Evolutionary conservation across 2,113 vertebrate genomes (phyloP).

Genomic region (Spea bombifrons): DNA sequence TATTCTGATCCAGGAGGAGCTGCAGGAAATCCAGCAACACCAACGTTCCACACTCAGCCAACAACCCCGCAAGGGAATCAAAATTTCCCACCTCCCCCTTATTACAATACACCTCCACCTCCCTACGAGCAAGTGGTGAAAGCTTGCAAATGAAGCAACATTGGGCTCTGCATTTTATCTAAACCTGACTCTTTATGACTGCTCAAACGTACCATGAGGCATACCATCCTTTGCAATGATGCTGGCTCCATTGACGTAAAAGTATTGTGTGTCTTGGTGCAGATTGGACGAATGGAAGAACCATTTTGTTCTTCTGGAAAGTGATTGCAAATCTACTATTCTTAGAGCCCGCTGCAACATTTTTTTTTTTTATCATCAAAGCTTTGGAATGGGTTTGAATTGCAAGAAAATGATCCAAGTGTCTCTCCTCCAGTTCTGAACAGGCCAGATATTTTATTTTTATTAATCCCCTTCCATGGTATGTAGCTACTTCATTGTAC

Average conservation of each 20-base stretch:
- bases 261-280: slow-evolving; percentile 48
- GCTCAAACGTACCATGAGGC: slow-evolving; percentile 40
- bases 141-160: slow-evolving; percentile 73
- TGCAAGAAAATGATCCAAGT: background rate
- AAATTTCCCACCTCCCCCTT: slow-evolving; percentile 85
- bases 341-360: slow-evolving; percentile 6
- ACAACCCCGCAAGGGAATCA: slow-evolving; percentile 76
- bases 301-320: slow-evolving; percentile 40
- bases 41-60: slow-evolving; percentile 78
- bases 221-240: slow-evolving; percentile 48
- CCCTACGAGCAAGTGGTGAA: slow-evolving; percentile 92
- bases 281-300: slow-evolving; percentile 50
- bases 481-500: slow-evolving; percentile 38
- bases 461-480: slow-evolving; percentile 7
- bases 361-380: slow-evolving; percentile 10
- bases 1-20: slow-evolving; percentile 77
- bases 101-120: slow-evolving; percentile 92
- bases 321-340: slow-evolving; percentile 15
- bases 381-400: slow-evolving; percentile 25
- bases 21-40: slow-evolving; percentile 67
- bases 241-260: slow-evolving; percentile 34
- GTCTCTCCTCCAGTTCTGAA: slow-evolving; percentile 22
- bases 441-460: slow-evolving; percentile 10
- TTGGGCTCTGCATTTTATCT: slow-evolving; percentile 30
- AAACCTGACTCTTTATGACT: slow-evolving; percentile 48